These are phyloP conservation scores for Crepidodera aurea DNA, from an alignment of 2,888 invertebrate species.

Conservation along the genomic window DNA sequence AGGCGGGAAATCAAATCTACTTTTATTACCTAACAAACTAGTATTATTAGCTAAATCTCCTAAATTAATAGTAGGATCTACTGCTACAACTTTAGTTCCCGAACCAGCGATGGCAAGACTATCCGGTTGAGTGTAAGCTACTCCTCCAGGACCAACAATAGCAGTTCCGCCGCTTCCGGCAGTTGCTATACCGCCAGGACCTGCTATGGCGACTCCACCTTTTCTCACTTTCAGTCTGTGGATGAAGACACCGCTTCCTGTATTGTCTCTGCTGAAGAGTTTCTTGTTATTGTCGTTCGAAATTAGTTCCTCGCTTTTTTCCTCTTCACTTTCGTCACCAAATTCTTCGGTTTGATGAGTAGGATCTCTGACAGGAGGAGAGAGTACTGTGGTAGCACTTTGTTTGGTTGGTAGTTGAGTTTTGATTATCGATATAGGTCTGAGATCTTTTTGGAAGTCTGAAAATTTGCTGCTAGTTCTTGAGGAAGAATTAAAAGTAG, in stretches of 20 bases:
- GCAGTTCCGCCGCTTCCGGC: constrained; percentile 83
- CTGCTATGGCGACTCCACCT: constrained; percentile 83
- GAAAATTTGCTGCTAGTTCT: constrained; percentile 36
- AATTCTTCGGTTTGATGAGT: constrained; percentile 43
- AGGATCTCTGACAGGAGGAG: constrained; percentile 45
- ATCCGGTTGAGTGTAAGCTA: constrained; percentile 78
- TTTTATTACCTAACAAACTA: constrained; percentile 45
- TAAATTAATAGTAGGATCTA: constrained; percentile 70
- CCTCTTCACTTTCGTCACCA: constrained; percentile 44
- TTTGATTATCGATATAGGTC: constrained; percentile 23
- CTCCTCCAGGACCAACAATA: constrained; percentile 80
- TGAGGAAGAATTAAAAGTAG: constrained; percentile 3
- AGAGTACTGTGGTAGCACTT: constrained; percentile 15
- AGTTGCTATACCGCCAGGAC: constrained; percentile 83
- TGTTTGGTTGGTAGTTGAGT: constrained; percentile 20
- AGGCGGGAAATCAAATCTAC: constrained; percentile 48
- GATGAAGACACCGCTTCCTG: constrained; percentile 73
- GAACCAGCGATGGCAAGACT: constrained; percentile 80
- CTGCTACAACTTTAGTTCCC: constrained; percentile 74
- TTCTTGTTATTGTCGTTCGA: constrained; percentile 53
- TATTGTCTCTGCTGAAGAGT: constrained; percentile 56
- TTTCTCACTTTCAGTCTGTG: constrained; percentile 74
- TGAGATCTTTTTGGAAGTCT: constrained; percentile 25
- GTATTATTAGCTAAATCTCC: constrained; percentile 62
- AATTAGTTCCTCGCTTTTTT: constrained; percentile 50